Evolutionary conservation across 2,888 invertebrate genomes (phyloP).

Genomic region (Leptinotarsa peninsularis): DNA sequence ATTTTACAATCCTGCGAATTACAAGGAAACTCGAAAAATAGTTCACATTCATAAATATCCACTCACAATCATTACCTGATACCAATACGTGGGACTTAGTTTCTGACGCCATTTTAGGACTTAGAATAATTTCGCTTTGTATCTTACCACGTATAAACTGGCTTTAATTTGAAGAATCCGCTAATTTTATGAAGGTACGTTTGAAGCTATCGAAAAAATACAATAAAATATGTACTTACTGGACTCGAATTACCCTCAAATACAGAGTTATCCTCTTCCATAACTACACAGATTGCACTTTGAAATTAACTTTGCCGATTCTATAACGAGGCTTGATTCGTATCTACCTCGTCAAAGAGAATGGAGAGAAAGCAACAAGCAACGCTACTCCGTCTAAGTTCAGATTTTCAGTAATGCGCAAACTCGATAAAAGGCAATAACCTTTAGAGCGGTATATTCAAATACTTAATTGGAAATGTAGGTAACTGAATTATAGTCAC

Average conservation of each 20-base stretch:
- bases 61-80: conserved; percentile 9
- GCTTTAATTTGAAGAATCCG: conserved; percentile 42
- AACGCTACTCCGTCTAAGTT: conserved; percentile 68
- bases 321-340: conserved; percentile 35
- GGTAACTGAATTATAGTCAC: too few species aligned
- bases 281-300: conserved; percentile 69
- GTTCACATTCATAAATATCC: conserved; percentile 6
- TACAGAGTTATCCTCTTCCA: conserved; percentile 76
- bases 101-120: conserved; percentile 91
- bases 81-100: conserved; percentile 73
- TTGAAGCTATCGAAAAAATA: conserved; percentile 46
- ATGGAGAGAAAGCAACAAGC: conserved; percentile 47
- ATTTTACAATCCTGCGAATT: conserved; percentile 10
- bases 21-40: conserved; percentile 1
- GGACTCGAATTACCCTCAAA: conserved; percentile 71
- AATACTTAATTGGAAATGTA: conserved; percentile 24
- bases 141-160: conserved; percentile 68
- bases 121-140: conserved; percentile 74
- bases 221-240: conserved; percentile 70
- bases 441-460: conserved; percentile 51
- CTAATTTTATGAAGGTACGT: conserved; percentile 48
- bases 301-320: conserved; percentile 52
- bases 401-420: conserved; percentile 72
- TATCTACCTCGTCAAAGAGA: conserved; percentile 25
- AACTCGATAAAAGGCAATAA: conserved; percentile 65